Evolutionary conservation across 2,797 vertebrate genomes (phyloP), one percentile per base, ranked within the genome.

Genomic region (Kryptolebias ocellatus): DNA sequence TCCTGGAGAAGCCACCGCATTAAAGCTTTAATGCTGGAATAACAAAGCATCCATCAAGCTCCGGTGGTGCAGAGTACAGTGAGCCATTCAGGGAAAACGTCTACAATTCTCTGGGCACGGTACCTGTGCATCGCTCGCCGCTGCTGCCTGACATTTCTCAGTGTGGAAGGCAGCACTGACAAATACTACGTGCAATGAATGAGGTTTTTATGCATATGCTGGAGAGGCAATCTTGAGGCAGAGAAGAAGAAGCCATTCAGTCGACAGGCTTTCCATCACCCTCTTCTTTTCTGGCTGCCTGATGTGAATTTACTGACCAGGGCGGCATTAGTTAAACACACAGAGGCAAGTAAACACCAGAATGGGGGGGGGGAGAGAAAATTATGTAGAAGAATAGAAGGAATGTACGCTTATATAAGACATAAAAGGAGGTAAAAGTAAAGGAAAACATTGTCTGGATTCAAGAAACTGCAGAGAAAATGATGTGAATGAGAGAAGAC

Each of bases 1-100:
- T 45, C 37, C 85, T 65, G 74, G 74, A 80, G 83, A 89, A 90
- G 91, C 80, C 86, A 84, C 90, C 86, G 87, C 83, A 91, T 90
- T 90, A 90, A 88, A 88, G 83, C 90, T 90, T 92, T 92, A 89
- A 92, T 90, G 89, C 81, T 87, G 65, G 67, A 87, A 90, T 91
- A 89, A 91, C 89, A 87, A 81, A 76, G 83, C 83, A 90, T 92
- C 85, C 81, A 88, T 92, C 90, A 90, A n/a, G 24, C 46, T 79
- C 71, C 50, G 73, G 74, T 46, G 53, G 70, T 66, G 73, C 68
- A 64, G 73, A 87, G 79, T 53, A 81, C 73, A 73, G 77, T 14
- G 42, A 81, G 76, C 74, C 83, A 74, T 80, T 82, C 67, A 78
- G 78, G 74, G 66, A 70, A 72, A 27, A 53, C 76, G 65, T n/a